Percentiles rank a stretch among this genome's conserved stretches.
Conservation (phyloP, 2,113 vertebrate species). For the Sardina pilchardus region DNA sequence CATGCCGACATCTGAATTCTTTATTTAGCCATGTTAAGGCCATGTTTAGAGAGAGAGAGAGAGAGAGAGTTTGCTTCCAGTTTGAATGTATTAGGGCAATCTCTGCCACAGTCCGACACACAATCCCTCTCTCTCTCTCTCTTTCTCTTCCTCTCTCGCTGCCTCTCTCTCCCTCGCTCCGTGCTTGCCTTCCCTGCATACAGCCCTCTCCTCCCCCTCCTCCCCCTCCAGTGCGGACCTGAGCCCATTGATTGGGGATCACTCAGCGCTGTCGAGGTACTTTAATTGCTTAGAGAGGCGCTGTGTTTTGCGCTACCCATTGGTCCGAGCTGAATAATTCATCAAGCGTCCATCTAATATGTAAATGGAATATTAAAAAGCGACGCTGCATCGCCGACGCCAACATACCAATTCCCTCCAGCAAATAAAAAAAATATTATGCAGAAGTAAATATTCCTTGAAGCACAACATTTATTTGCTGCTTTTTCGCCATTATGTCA, state of each 20-base stretch:
- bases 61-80: not conserved
- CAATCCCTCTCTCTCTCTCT: not conserved
- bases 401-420: not conserved
- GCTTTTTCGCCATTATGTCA: not conserved
- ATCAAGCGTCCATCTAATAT: not conserved
- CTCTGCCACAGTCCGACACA: not conserved
- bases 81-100: not conserved
- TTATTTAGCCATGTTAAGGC: slow-evolving; percentile 5
- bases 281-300: not conserved
- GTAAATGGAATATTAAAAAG: not conserved
- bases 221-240: not conserved
- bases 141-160: not conserved
- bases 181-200: not conserved
- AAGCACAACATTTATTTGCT: not conserved
- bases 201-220: not conserved
- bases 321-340: not conserved
- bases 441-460: not conserved
- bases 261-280: not conserved
- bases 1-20: slow-evolving; percentile 2
- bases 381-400: not conserved
- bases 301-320: not conserved
- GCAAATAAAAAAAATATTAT: not conserved
- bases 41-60: not conserved
- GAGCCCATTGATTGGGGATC: not conserved
- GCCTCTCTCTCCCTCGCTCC: not conserved